Evolutionary conservation across 2,888 invertebrate species (phyloP).

Genomic region (Cheilosia urbana): DNA sequence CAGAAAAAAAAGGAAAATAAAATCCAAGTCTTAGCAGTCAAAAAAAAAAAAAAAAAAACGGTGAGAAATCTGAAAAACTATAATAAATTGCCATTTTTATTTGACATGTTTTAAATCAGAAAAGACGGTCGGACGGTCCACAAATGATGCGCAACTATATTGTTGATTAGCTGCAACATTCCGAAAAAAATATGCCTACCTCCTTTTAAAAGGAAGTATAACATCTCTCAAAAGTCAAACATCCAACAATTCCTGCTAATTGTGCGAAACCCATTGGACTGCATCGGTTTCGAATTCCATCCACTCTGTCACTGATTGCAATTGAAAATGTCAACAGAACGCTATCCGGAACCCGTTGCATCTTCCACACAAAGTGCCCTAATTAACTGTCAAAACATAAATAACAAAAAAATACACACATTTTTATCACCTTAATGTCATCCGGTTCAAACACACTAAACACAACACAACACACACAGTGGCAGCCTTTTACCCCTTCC

Average conservation of each 20-base stretch:
- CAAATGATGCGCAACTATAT: no score
- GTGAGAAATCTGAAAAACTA: no score
- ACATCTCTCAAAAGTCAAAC: slow-evolving; percentile 20
- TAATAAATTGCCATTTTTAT: no score
- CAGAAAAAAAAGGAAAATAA: no score
- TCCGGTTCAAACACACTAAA: slow-evolving; percentile 40
- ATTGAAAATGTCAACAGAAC: slow-evolving; percentile 40
- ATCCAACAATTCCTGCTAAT: slow-evolving; percentile 29
- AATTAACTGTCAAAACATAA: slow-evolving; percentile 67
- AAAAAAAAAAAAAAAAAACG: no score
- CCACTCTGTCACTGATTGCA: slow-evolving; percentile 24
- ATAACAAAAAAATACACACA: slow-evolving; percentile 27
- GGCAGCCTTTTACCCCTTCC: slow-evolving; percentile 17
- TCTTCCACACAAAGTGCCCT: slow-evolving; percentile 63
- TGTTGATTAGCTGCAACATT: no score
- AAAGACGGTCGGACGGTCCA: no score
- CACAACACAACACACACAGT: slow-evolving; percentile 53
- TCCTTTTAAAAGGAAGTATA: slow-evolving; percentile 26
- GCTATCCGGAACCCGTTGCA: slow-evolving; percentile 3
- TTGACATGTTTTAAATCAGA: no score
- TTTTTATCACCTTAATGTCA: slow-evolving; percentile 70
- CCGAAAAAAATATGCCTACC: not conserved
- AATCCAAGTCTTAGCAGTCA: no score
- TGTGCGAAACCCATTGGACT: slow-evolving; percentile 36
- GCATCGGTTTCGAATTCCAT: slow-evolving; percentile 1